Percentiles rank a stretch among this genome's conserved stretches.
Conservation (phyloP, 2,113 vertebrate genomes). For the human region DNA sequence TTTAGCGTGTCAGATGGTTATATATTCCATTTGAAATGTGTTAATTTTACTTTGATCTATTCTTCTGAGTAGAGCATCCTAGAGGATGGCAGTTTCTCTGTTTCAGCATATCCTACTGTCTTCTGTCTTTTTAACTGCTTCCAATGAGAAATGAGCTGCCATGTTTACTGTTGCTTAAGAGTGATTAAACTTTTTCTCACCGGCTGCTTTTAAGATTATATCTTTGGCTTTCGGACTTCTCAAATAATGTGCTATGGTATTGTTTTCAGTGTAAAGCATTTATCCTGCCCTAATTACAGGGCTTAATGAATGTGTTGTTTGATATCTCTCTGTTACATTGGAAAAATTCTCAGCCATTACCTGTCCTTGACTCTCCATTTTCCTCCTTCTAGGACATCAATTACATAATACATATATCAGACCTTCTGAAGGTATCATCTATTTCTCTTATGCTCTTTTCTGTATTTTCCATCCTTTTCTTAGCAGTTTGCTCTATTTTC, state of each 20-base stretch:
- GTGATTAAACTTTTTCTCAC: not conserved
- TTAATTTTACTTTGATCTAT: slow-evolving; percentile 12
- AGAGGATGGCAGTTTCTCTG: not conserved
- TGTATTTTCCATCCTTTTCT: slow-evolving; percentile 16
- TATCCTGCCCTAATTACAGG: not conserved
- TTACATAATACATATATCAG: not conserved
- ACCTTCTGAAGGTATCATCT: not conserved
- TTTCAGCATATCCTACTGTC: not conserved
- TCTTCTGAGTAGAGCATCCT: not conserved
- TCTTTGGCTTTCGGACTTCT: not conserved
- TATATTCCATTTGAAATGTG: not conserved
- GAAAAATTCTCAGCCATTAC: not conserved
- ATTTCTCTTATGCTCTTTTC: not conserved
- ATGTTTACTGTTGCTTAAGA: not conserved
- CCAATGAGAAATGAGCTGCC: slow-evolving; percentile 3
- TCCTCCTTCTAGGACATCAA: not conserved
- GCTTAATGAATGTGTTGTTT: not conserved
- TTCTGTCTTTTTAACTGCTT: not conserved
- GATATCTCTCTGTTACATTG: not conserved
- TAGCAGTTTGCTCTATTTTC: not conserved
- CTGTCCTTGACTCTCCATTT: not conserved
- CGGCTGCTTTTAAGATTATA: not conserved
- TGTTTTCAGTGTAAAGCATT: not conserved
- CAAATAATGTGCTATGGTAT: not conserved
- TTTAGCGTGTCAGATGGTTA: not conserved